phyloP scores from a whole-genome alignment of 2,888 invertebrate genomes.

The Fissipunctia ypsillon region DNA sequence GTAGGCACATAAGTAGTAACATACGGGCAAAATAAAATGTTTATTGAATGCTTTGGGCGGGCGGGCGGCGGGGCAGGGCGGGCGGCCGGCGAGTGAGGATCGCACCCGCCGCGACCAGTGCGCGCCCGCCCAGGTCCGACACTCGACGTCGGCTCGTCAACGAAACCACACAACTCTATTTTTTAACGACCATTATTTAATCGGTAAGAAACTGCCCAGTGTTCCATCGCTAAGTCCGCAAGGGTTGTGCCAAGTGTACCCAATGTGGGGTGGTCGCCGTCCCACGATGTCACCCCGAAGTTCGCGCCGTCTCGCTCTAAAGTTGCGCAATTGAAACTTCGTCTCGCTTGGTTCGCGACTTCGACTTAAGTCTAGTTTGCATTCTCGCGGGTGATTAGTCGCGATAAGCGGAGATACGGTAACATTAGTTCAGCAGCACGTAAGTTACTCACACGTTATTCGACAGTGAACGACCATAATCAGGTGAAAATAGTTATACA shows the following conservation, averaged over 20 bases:
- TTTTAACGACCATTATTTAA: slow-evolving; percentile 86
- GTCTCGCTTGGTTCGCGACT: slow-evolving; percentile 75
- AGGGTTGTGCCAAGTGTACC: slow-evolving; percentile 81
- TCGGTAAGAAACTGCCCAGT: slow-evolving; percentile 87
- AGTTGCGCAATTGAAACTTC: slow-evolving; percentile 81
- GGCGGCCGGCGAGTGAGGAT: slow-evolving; percentile 72
- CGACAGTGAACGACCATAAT: slow-evolving; percentile 39
- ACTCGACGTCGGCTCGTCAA: slow-evolving; percentile 91
- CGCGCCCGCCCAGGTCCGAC: slow-evolving; percentile 90
- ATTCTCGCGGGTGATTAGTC: slow-evolving; percentile 82
- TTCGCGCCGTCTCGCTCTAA: slow-evolving; percentile 79
- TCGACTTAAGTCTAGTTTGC: slow-evolving; percentile 71
- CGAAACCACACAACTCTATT: slow-evolving; percentile 86
- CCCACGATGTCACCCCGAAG: slow-evolving; percentile 69
- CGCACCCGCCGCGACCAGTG: slow-evolving; percentile 82
- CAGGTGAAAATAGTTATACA: slow-evolving; percentile 36
- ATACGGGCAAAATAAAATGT: slow-evolving; percentile 78
- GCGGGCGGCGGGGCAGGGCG: slow-evolving; percentile 74
- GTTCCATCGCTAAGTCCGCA: slow-evolving; percentile 72
- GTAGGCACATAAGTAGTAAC: slow-evolving; percentile 73
- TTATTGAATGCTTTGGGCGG: slow-evolving; percentile 77
- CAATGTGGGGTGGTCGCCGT: slow-evolving; percentile 64
- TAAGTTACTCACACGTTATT: slow-evolving; percentile 77
- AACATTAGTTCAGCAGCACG: slow-evolving; percentile 81
- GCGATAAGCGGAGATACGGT: slow-evolving; percentile 79